Evolutionary conservation across 2,113 vertebrate genomes (phyloP).

Genomic region (Chaenogobius annularis): DNA sequence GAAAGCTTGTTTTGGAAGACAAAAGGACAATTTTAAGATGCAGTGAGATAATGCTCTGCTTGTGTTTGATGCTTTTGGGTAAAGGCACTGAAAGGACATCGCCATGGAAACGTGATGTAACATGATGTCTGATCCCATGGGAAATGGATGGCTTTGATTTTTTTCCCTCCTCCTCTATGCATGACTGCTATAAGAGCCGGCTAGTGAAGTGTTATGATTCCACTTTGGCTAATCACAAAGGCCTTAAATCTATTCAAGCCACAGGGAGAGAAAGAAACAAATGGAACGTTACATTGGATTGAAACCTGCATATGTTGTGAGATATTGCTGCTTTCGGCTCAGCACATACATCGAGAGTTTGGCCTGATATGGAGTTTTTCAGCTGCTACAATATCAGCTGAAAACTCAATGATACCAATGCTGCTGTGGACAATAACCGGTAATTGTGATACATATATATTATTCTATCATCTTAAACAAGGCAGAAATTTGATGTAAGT

Average conservation of each 20-base stretch:
- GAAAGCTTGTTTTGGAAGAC: slow-evolving; percentile 15
- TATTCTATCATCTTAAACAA: too few relatives aligned
- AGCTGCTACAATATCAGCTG: too few relatives aligned
- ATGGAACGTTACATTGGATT: not conserved
- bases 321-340: too few relatives aligned
- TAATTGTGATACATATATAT: too few relatives aligned
- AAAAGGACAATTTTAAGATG: slow-evolving; percentile 5
- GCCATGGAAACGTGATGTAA: slow-evolving; percentile 38
- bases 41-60: not conserved
- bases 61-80: slow-evolving; percentile 32
- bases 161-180: slow-evolving; percentile 22
- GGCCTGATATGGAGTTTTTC: too few relatives aligned
- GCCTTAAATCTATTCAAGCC: not conserved
- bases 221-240: slow-evolving; percentile 27
- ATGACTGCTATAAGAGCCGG: slow-evolving; percentile 30
- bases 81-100: slow-evolving; percentile 42
- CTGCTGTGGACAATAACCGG: too few relatives aligned
- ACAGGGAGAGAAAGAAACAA: not conserved
- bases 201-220: slow-evolving; percentile 48
- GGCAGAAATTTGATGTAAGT: too few relatives aligned
- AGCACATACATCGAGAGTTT: too few relatives aligned
- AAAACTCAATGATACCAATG: too few relatives aligned
- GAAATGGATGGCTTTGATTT: slow-evolving; percentile 8
- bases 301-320: too few relatives aligned
- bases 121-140: slow-evolving; percentile 26